Percentiles rank a stretch among this genome's conserved stretches.
phyloP scores from a whole-genome alignment of 2,888 invertebrate genomes.

The Lasioglossum zephyrum region DNA sequence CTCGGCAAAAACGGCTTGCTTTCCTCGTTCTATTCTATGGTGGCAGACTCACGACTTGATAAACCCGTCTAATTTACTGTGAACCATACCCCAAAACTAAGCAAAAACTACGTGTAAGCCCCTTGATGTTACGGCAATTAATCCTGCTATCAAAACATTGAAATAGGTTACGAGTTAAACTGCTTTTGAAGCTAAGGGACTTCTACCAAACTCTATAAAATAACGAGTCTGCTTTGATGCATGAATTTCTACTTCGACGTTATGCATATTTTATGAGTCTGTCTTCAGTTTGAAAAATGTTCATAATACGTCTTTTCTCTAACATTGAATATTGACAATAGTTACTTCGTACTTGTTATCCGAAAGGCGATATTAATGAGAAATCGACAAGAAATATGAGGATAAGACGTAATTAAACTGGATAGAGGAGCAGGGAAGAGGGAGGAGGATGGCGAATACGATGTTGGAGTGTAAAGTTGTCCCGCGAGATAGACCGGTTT shows the following conservation, averaged over 20 bases:
- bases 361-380: not conserved
- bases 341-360: no score
- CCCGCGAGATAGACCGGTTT: conserved; percentile 56
- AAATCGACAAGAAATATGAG: conserved; percentile 27
- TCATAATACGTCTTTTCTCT: not conserved
- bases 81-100: conserved; percentile 17
- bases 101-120: conserved; percentile 56
- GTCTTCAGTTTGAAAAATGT: not conserved
- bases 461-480: conserved; percentile 59
- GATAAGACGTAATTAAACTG: conserved; percentile 72
- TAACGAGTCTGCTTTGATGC: not conserved
- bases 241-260: not conserved
- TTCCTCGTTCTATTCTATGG: conserved; percentile 43
- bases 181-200: not conserved
- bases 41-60: conserved; percentile 45
- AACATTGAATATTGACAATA: no score
- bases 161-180: not conserved
- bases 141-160: conserved; percentile 13
- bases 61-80: conserved; percentile 61
- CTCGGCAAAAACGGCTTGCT: conserved; percentile 52
- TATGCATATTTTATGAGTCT: not conserved
- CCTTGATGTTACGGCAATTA: conserved; percentile 47
- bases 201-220: not conserved
- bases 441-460: not conserved
- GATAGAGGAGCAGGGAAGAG: conserved; percentile 27